These are phyloP conservation scores for Illadopsis cleaveri DNA, from an alignment of 2,113 vertebrate genomes.

Conservation along the genomic window DNA sequence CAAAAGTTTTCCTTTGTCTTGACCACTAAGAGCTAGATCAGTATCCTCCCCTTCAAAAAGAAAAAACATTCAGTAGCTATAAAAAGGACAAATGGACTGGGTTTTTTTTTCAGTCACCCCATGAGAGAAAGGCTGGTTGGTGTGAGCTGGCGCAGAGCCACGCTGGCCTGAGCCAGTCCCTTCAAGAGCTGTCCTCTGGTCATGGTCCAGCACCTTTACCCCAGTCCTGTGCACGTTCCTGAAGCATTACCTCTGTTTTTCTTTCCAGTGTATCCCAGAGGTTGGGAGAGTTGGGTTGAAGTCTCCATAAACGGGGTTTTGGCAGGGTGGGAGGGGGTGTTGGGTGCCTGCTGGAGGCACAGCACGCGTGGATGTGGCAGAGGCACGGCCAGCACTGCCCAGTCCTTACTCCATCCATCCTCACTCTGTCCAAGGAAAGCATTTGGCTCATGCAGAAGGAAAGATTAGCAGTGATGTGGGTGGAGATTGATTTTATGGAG, in stretches of 20 bases:
- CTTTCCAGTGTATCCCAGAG: not conserved
- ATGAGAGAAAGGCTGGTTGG: not conserved
- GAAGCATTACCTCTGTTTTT: not conserved
- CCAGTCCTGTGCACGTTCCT: not conserved
- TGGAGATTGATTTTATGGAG: not conserved
- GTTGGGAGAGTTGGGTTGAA: not conserved
- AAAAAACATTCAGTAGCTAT: not conserved
- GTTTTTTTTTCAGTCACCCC: not conserved
- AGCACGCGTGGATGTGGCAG: fast-evolving
- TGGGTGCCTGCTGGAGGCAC: not conserved
- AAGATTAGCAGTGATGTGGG: not conserved
- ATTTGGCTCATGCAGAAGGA: not conserved
- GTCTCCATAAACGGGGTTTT: not conserved
- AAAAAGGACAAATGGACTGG: not conserved
- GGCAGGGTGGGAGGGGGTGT: not conserved
- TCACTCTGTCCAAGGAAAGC: fast-evolving
- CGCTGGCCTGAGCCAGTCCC: not conserved
- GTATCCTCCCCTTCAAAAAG: not conserved
- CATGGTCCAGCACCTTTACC: not conserved
- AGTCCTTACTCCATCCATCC: not conserved
- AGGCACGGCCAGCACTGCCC: not conserved
- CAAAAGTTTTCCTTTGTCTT: not conserved
- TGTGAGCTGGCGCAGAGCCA: not conserved
- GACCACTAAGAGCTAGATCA: not conserved
- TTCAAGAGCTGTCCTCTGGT: not conserved